Evolutionary conservation across 2,797 vertebrate genomes (phyloP).

Genomic region (Aselliscus stoliczkanus): DNA sequence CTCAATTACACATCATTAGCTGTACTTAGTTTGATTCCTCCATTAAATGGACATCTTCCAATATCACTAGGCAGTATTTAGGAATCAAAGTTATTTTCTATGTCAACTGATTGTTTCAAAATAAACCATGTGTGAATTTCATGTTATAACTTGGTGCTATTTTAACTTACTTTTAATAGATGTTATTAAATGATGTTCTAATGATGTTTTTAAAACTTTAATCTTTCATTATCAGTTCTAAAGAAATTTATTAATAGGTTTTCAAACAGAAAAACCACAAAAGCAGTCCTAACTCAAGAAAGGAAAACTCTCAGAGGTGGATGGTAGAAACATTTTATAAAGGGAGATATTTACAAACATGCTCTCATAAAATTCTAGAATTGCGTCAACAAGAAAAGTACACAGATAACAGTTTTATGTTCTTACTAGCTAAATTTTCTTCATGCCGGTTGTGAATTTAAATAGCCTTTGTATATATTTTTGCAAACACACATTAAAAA

Average conservation of each 20-base stretch:
- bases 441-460: neutral
- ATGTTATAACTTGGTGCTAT: neutral
- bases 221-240: neutral
- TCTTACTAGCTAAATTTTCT: neutral
- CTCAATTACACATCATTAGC: conserved; percentile 75
- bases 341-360: neutral
- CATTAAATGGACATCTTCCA: conserved; percentile 64
- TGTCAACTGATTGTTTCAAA: conserved; percentile 13
- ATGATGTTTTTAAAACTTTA: neutral
- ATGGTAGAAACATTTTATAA: neutral
- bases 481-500: neutral
- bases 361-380: neutral
- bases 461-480: neutral
- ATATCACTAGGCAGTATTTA: conserved; percentile 55
- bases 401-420: neutral
- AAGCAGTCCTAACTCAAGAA: neutral
- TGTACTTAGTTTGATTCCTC: conserved; percentile 10
- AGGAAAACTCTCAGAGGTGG: neutral
- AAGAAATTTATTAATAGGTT: neutral
- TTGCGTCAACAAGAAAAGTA: neutral
- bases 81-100: conserved; percentile 42
- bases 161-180: neutral
- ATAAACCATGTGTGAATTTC: neutral
- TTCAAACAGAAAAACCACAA: neutral
- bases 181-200: neutral